A percentile compares a stretch with the other conserved stretches of the same genome.
Evolutionary conservation across 2,888 invertebrate genomes (phyloP).

Genomic region (Alloscopus bannaensis): DNA sequence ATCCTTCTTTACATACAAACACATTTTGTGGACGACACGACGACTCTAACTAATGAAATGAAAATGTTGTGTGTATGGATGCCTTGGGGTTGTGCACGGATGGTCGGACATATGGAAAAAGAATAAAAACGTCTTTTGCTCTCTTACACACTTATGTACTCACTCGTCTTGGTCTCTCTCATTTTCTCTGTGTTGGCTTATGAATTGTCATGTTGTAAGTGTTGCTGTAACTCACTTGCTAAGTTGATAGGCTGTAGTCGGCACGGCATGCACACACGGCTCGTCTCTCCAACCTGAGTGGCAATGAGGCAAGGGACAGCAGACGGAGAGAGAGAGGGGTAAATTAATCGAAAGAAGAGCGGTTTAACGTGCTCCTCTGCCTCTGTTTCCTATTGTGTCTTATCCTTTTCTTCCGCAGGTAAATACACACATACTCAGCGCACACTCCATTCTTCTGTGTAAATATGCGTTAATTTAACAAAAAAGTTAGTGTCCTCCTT

Average conservation of each 20-base stretch:
- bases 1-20: no score
- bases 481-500: not conserved
- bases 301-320: conserved; percentile 18
- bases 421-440: no score
- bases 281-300: conserved; percentile 14
- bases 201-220: no score
- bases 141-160: no score
- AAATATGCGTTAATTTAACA: conserved; percentile 31
- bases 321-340: conserved; percentile 27
- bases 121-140: conserved; percentile 32
- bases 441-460: not conserved
- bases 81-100: conserved; percentile 43
- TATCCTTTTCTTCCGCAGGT: conserved; percentile 30
- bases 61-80: conserved; percentile 36
- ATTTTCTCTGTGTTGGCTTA: conserved; percentile 33
- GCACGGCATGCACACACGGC: conserved; percentile 36
- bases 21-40: no score
- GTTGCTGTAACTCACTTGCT: conserved; percentile 42
- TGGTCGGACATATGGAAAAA: conserved; percentile 40
- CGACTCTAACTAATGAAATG: conserved; percentile 50
- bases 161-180: no score
- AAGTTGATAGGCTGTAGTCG: conserved; percentile 37
- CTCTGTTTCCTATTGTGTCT: conserved; percentile 24
- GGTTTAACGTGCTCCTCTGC: conserved; percentile 51
- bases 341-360: conserved; percentile 39